Conservation (phyloP, 2,113 vertebrate genomes). For the Epinephelus moara region DNA sequence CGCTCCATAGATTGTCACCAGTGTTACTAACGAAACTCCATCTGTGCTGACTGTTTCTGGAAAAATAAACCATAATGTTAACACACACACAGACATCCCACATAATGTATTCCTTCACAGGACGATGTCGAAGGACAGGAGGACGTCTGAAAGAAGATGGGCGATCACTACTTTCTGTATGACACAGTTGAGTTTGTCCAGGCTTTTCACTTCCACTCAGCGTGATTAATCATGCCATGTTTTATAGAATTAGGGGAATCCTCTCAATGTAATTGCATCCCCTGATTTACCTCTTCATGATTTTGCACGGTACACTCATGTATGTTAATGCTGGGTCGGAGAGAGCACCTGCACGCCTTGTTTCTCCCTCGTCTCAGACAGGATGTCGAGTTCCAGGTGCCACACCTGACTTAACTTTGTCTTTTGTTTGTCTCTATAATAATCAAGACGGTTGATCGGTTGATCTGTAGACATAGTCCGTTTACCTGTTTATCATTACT, state of each 20-base stretch:
- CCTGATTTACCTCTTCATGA: conserved; percentile 32
- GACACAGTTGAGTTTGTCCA: conserved; percentile 23
- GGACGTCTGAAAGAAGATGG: conserved; percentile 4
- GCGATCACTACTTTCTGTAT: conserved; percentile 6
- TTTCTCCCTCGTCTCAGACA: conserved; percentile 16
- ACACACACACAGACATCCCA: conserved; percentile 34
- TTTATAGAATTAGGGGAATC: conserved; percentile 46
- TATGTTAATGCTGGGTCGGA: conserved; percentile 24
- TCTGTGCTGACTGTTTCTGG: conserved; percentile 56
- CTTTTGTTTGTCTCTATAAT: conserved; percentile 15
- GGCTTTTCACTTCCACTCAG: conserved; percentile 37
- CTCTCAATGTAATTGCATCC: conserved; percentile 16
- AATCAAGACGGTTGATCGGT: background rate
- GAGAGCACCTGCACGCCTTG: conserved; percentile 19
- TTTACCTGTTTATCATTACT: conserved; percentile 12
- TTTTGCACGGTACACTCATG: conserved; percentile 50
- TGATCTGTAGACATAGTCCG: background rate
- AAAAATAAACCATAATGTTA: conserved; percentile 15
- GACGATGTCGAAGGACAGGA: conserved; percentile 23
- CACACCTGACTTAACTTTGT: background rate
- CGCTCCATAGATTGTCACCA: conserved; percentile 48
- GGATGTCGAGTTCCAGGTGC: background rate
- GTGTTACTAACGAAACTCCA: conserved; percentile 56
- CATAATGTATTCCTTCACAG: conserved; percentile 17
- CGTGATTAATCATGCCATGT: conserved; percentile 13